A percentile compares a stretch with the other conserved stretches of the same genome.
phyloP scores from a whole-genome alignment of 2,888 invertebrate genomes.

The Tricholauxania praeusta region DNA sequence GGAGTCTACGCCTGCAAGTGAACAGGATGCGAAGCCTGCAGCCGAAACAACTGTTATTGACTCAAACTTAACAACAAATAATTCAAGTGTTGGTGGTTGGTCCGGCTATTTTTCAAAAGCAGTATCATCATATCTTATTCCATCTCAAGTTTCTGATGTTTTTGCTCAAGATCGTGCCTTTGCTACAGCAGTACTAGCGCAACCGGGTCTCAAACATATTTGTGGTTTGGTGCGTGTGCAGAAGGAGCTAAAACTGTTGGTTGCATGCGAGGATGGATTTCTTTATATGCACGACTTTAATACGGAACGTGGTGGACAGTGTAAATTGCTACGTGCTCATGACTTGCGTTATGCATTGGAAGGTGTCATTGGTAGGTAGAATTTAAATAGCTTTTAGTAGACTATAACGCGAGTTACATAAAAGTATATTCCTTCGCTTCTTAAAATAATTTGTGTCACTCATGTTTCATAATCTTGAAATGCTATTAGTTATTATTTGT shows the following conservation, averaged over 20 bases:
- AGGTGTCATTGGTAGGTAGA: constrained; percentile 61
- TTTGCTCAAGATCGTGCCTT: constrained; percentile 67
- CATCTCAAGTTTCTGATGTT: constrained; percentile 66
- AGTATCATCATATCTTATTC: constrained; percentile 64
- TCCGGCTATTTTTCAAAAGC: constrained; percentile 65
- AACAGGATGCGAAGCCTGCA: background rate
- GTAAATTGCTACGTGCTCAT: constrained; percentile 64
- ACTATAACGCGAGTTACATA: background rate
- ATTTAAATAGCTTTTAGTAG: background rate
- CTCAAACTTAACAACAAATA: background rate
- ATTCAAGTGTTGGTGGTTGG: constrained; percentile 53
- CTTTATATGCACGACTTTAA: constrained; percentile 66
- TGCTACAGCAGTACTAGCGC: constrained; percentile 64
- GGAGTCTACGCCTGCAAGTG: constrained; percentile 26
- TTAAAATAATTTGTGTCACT: background rate
- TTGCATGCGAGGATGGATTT: constrained; percentile 67
- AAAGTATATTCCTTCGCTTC: background rate
- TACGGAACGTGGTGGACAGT: constrained; percentile 62
- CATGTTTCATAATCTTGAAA: too few relatives aligned
- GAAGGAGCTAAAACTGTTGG: constrained; percentile 62
- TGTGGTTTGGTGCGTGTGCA: constrained; percentile 64
- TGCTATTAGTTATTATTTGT: background rate
- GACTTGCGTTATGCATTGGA: constrained; percentile 64
- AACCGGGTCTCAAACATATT: constrained; percentile 64
- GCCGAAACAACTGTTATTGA: background rate